Conservation (phyloP, 2,797 vertebrate species). For the Parauchenoglanis punctatus region DNA sequence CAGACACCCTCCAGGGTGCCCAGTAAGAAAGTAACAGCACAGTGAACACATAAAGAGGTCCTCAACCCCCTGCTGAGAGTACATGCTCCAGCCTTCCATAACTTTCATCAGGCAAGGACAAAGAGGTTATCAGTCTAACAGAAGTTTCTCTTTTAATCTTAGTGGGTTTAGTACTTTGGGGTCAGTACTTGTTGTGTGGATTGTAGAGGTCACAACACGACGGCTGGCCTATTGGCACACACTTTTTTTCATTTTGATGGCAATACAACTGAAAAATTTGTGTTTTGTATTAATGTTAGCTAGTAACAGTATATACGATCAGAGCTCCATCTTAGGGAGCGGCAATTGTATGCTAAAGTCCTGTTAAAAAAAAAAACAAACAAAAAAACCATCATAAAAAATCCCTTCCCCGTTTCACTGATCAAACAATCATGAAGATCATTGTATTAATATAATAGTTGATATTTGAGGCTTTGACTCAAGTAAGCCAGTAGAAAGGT, state of each 20-base stretch:
- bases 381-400: no score
- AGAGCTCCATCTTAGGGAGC: not conserved
- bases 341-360: not conserved
- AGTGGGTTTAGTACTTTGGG: not conserved
- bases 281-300: not conserved
- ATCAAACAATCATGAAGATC: not conserved
- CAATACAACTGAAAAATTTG: not conserved
- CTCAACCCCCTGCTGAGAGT: constrained; percentile 39
- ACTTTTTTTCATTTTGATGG: not conserved
- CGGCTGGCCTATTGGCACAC: not conserved
- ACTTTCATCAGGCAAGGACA: constrained; percentile 43
- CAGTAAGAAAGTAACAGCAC: constrained; percentile 22
- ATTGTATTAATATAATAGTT: not conserved
- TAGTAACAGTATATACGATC: not conserved
- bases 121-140: constrained; percentile 25
- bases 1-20: constrained; percentile 28
- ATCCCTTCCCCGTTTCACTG: not conserved
- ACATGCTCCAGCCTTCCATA: constrained; percentile 3
- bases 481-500: constrained; percentile 11
- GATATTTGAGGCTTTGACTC: not conserved
- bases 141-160: constrained; percentile 14
- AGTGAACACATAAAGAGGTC: constrained; percentile 33
- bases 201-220: not conserved
- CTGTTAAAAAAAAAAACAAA: not conserved
- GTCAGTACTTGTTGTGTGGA: not conserved